Conservation (phyloP, 2,113 vertebrate species). For the Laterallus jamaicensis region DNA sequence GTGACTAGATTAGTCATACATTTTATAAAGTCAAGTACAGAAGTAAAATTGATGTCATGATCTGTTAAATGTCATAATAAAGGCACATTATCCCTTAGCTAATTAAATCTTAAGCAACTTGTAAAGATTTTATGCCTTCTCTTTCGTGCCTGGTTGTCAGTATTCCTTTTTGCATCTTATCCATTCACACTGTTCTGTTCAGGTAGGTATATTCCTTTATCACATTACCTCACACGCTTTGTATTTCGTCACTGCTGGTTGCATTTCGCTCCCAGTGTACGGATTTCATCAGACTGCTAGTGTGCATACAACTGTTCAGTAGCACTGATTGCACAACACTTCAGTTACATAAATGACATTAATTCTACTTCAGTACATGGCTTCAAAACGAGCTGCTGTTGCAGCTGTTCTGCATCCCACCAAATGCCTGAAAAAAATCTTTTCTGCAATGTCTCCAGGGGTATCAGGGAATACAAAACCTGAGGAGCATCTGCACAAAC, state of each 20-base stretch:
- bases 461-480: neutral
- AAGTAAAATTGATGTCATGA: neutral
- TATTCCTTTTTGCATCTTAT: constrained; percentile 18
- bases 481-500: neutral
- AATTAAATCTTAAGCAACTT: constrained; percentile 35
- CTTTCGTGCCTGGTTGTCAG: neutral
- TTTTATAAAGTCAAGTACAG: constrained; percentile 16
- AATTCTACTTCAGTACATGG: neutral
- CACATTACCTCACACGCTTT: neutral
- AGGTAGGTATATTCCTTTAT: neutral
- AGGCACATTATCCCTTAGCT: constrained; percentile 4
- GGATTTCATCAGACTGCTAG: neutral
- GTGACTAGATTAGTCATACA: neutral
- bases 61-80: constrained; percentile 36
- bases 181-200: neutral
- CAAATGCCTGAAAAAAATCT: neutral
- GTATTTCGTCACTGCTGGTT: neutral
- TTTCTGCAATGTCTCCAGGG: neutral
- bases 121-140: neutral
- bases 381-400: neutral
- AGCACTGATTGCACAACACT: neutral
- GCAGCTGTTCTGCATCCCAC: neutral
- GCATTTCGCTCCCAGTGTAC: neutral
- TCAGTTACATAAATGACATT: neutral
- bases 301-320: neutral